Conservation (phyloP, 2,888 invertebrate genomes). For the Eilema griseolum region DNA sequence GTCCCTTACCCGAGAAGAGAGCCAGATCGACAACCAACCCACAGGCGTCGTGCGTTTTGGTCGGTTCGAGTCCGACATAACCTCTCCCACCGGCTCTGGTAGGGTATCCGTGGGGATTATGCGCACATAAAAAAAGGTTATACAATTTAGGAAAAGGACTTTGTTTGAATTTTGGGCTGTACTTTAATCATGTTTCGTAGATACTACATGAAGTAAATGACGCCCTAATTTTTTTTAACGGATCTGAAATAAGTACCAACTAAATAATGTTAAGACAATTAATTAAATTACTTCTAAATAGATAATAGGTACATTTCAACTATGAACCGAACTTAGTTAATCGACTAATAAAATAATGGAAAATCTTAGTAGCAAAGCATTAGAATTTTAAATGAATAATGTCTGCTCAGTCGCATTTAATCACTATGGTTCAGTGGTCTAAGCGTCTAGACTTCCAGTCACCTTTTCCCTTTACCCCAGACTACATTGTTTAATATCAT, state of each 20-base stretch:
- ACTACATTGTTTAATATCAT: slow-evolving; percentile 5
- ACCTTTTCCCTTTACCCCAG: slow-evolving; percentile 26
- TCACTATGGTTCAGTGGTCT: slow-evolving; percentile 28
- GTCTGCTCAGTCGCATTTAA: slow-evolving; percentile 10
- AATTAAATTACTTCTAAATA: neutral
- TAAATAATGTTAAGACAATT: too few species aligned
- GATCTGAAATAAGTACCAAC: too few species aligned
- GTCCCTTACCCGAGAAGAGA: too few species aligned
- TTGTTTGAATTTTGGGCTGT: neutral
- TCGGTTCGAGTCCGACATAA: too few species aligned
- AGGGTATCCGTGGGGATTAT: too few species aligned
- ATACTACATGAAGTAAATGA: neutral
- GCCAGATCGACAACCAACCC: too few species aligned
- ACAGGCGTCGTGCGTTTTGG: too few species aligned
- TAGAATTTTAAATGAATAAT: slow-evolving; percentile 11
- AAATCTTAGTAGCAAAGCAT: neutral
- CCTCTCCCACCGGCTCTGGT: too few species aligned
- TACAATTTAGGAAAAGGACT: neutral
- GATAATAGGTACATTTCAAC: too few species aligned
- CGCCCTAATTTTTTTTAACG: too few species aligned
- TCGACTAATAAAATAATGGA: neutral
- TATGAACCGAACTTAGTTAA: too few species aligned
- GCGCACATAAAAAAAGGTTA: too few species aligned
- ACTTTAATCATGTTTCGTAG: neutral
- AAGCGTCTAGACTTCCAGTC: slow-evolving; percentile 46